Conservation (phyloP, 2,797 vertebrate species). For the Triplophysa yarkandensis region DNA sequence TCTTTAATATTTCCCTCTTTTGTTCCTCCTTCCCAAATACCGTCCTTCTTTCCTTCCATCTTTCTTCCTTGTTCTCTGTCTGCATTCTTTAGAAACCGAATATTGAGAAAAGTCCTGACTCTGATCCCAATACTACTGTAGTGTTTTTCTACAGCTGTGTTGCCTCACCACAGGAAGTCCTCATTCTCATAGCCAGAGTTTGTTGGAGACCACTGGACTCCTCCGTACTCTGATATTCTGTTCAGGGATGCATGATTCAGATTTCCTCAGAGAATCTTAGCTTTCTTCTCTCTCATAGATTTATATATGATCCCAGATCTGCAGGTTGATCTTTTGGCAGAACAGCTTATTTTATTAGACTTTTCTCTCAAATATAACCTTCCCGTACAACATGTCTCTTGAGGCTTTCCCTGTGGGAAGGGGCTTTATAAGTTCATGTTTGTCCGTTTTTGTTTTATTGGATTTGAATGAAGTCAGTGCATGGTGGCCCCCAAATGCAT, state of each 20-base stretch:
- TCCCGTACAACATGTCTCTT: constrained; percentile 20
- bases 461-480: constrained; percentile 13
- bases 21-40: not conserved
- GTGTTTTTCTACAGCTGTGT: constrained; percentile 2
- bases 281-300: constrained; percentile 36
- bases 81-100: not conserved
- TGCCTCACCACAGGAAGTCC: constrained; percentile 26
- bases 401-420: constrained; percentile 19
- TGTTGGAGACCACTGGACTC: constrained; percentile 14
- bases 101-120: not conserved
- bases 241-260: constrained; percentile 10
- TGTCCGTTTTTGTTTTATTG: constrained; percentile 25
- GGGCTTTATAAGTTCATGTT: constrained; percentile 7
- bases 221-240: constrained; percentile 20
- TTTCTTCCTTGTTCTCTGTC: not conserved
- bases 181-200: constrained; percentile 10
- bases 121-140: not conserved
- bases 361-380: constrained; percentile 27
- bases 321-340: constrained; percentile 23
- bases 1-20: not conserved
- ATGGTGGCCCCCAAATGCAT: constrained; percentile 8
- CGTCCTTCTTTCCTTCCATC: not conserved
- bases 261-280: constrained; percentile 36
- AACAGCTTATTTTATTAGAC: constrained; percentile 33
- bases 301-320: constrained; percentile 36